These are phyloP conservation scores for Coendou prehensilis DNA, from an alignment of 2,797 vertebrate species.

Conservation along the genomic window DNA sequence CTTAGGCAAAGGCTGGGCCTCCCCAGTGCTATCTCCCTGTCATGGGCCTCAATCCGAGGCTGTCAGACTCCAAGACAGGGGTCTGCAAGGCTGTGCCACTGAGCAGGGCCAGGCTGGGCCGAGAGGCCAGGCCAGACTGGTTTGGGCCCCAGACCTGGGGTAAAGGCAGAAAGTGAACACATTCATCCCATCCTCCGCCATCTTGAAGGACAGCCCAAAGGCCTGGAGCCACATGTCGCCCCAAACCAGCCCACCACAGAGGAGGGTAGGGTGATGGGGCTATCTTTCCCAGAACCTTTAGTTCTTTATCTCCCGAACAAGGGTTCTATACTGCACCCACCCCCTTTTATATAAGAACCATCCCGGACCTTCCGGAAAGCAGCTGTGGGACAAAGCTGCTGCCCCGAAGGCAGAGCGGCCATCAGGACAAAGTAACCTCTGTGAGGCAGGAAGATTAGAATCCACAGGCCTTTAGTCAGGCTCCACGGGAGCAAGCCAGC, in stretches of 20 bases:
- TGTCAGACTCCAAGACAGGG: neutral
- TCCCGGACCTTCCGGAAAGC: neutral
- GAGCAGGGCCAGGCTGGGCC: neutral
- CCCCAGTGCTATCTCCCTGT: neutral
- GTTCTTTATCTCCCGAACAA: neutral
- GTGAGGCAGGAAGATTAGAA: slow-evolving; percentile 43
- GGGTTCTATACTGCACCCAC: neutral
- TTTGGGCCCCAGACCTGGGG: neutral
- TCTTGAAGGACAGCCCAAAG: neutral
- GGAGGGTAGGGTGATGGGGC: too few species aligned
- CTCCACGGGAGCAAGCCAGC: slow-evolving; percentile 7
- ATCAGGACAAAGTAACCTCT: neutral
- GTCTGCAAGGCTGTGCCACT: neutral
- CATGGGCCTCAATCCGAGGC: neutral
- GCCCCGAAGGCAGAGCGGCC: neutral
- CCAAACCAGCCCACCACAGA: too few species aligned
- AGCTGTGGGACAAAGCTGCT: neutral
- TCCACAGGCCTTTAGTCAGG: slow-evolving; percentile 28
- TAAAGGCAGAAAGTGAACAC: neutral
- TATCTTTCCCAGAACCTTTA: neutral
- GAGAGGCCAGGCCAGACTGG: neutral
- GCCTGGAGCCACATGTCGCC: neutral
- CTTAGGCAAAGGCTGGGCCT: rapidly evolving
- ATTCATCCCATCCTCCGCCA: neutral
- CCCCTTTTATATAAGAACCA: neutral